Evolutionary conservation across 2,797 vertebrate genomes (phyloP), one percentile per base, ranked within the genome.

Genomic region (Garrulus glandarius): DNA sequence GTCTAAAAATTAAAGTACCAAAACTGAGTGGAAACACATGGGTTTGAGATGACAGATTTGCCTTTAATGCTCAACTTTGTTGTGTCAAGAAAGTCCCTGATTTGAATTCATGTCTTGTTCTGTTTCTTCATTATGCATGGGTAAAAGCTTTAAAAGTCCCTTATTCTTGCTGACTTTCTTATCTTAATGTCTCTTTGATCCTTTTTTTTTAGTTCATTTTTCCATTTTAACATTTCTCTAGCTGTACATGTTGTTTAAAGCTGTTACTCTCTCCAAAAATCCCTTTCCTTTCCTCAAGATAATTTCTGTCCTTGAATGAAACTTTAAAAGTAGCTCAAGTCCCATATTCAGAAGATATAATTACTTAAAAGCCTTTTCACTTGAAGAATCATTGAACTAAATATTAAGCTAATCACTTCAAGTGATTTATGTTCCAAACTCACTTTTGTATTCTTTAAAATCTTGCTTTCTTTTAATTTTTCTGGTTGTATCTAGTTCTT

Each of bases 111-210:
- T 93, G 92, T 93, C 67, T 82, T 92, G 85, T 79, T 90, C 65
- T 41, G 55, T 92, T 86, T 78, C 57, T 93, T 92, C 74, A 30
- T 84, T 88, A 63, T 88, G n/a, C 39, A 39, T 86, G 19, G 18
- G 74, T 59, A 87, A 82, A 94, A 93, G 57, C 93, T 94, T 82
- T 26, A 95, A 69, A 95, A 92, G 59, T 72, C 57, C 39, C 77
- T 84, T 86, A 82, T 95, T 92, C 80, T 95, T 37, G 13, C 74
- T 59, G 79, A 78, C 79, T 94, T 93, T 87, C 44, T 92, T 91
- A 94, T 85, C 94, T 90, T 92, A 94, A 92, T 94, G 95, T 93
- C 53, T 72, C 94, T 97, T 94, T 96, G 90, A 94, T 95, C 76
- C 32, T 67, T 65, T 76, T 65, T 76, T 92, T 84, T 55, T 39